Percentiles rank a stretch among this genome's conserved stretches.
These are phyloP conservation scores for Ellobius talpinus DNA, from an alignment of 2,113 vertebrate genomes.

Conservation along the genomic window DNA sequence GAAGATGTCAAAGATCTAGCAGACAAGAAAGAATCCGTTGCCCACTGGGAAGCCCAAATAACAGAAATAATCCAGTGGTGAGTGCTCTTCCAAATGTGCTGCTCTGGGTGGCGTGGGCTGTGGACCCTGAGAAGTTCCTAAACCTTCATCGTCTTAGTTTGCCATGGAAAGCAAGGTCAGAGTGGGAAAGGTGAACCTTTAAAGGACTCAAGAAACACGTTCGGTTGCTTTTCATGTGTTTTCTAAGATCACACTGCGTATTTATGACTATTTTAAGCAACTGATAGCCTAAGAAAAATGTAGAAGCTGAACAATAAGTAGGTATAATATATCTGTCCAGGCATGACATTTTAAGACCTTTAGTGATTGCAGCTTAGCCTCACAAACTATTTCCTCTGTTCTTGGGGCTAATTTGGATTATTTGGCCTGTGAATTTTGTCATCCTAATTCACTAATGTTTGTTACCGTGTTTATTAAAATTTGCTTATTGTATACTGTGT, in stretches of 20 bases:
- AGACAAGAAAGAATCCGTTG: constrained; percentile 98
- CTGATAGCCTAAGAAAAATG: constrained; percentile 52
- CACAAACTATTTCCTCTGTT: constrained; percentile 33
- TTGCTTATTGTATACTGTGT: constrained; percentile 28
- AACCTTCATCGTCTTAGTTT: not conserved
- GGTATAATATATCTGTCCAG: constrained; percentile 55
- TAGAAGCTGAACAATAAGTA: constrained; percentile 7
- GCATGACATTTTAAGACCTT: constrained; percentile 56
- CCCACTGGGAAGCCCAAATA: constrained; percentile 99
- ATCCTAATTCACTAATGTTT: constrained; percentile 64
- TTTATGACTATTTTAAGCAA: not conserved
- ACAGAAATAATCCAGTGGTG: constrained; percentile 99
- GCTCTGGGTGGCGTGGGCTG: not conserved
- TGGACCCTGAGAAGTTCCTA: not conserved
- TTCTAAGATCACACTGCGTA: constrained; percentile 62
- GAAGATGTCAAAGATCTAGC: constrained; percentile 96
- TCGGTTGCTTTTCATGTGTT: constrained; percentile 63
- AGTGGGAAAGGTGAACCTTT: constrained; percentile 59
- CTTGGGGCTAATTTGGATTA: constrained; percentile 43
- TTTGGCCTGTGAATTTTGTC: constrained; percentile 64
- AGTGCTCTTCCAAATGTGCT: constrained; percentile 78
- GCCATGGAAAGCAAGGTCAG: constrained; percentile 15
- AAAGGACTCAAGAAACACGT: constrained; percentile 47
- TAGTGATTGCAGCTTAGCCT: constrained; percentile 39
- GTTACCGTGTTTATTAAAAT: constrained; percentile 24